These are phyloP conservation scores for Lamellibrachia satsuma DNA, from an alignment of 2,888 invertebrate species.

Conservation along the genomic window DNA sequence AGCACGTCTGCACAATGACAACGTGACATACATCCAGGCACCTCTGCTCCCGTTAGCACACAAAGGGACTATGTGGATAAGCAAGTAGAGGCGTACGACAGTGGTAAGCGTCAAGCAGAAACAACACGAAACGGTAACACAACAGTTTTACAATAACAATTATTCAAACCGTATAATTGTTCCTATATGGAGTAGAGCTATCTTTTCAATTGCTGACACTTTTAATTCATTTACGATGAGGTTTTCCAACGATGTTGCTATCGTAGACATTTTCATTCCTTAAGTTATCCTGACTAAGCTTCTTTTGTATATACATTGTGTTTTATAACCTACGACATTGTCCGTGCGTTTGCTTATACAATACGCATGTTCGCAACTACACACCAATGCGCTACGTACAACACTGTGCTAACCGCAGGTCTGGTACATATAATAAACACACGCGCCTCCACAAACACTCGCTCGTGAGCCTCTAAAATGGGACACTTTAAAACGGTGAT, in stretches of 20 bases:
- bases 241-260: background rate
- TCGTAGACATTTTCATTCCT: background rate
- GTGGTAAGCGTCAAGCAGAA: background rate
- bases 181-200: background rate
- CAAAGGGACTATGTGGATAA: background rate
- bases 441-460: too few species aligned
- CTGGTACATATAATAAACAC: background rate
- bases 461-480: too few species aligned
- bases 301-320: background rate
- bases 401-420: background rate
- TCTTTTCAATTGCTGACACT: background rate
- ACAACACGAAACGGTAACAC: background rate
- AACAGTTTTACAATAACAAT: background rate
- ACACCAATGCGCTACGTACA: background rate
- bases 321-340: too few species aligned
- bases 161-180: background rate
- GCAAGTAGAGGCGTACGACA: too few species aligned
- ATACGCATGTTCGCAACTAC: background rate
- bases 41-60: background rate
- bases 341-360: too few species aligned
- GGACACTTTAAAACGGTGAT: too few species aligned
- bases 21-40: background rate
- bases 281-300: background rate
- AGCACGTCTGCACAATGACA: background rate
- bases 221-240: background rate